Conservation (phyloP, 2,888 invertebrate species). For the Chrysodeixis includens region DNA sequence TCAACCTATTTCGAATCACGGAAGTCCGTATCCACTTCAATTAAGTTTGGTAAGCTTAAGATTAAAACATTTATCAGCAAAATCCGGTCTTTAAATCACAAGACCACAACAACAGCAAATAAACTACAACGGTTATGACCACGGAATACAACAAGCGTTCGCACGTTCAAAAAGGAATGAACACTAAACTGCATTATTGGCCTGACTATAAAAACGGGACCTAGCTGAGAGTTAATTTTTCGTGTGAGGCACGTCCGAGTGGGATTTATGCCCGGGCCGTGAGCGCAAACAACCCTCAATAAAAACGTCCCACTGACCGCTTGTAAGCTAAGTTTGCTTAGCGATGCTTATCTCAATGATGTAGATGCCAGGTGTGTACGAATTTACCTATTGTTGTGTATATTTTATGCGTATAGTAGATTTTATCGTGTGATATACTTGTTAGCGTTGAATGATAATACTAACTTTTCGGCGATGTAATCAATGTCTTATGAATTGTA, state of each 20-base stretch:
- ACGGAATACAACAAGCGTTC: slow-evolving; percentile 47
- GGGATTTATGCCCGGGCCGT: slow-evolving; percentile 76
- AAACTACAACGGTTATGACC: slow-evolving; percentile 29
- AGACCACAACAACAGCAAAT: slow-evolving; percentile 6
- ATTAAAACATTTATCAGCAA: background rate
- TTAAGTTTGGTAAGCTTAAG: background rate
- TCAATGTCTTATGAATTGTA: background rate
- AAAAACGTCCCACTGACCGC: slow-evolving; percentile 71
- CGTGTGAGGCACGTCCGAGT: slow-evolving; percentile 71
- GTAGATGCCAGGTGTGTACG: slow-evolving; percentile 34
- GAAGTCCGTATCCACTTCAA: too few species aligned
- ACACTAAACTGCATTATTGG: slow-evolving; percentile 71
- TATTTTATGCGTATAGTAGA: background rate
- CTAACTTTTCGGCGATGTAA: background rate
- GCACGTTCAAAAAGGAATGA: slow-evolving; percentile 66
- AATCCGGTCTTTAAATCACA: background rate
- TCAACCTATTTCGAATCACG: too few species aligned
- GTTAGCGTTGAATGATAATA: background rate
- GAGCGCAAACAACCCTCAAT: slow-evolving; percentile 67
- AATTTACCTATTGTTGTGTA: slow-evolving; percentile 10
- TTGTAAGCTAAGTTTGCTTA: slow-evolving; percentile 48
- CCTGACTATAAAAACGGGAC: slow-evolving; percentile 70
- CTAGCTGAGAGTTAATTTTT: slow-evolving; percentile 77
- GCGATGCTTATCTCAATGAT: slow-evolving; percentile 53
- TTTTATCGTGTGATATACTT: background rate